A percentile compares a stretch with the other conserved stretches of the same genome.
These are phyloP conservation scores for Machaerirhynchus nigripectus DNA, from an alignment of 2,113 vertebrate species.

Conservation along the genomic window DNA sequence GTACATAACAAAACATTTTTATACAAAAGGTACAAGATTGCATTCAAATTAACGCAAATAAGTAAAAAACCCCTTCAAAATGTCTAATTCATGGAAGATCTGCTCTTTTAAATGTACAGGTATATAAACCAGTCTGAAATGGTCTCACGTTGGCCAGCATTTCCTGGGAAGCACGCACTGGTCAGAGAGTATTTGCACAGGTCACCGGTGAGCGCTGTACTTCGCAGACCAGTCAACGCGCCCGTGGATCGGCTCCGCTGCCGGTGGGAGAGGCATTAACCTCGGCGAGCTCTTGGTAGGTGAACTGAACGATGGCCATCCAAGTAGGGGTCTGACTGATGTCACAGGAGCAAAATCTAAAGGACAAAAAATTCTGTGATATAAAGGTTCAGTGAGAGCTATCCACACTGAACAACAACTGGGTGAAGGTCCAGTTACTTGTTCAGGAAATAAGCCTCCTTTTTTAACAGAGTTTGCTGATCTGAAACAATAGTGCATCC, in stretches of 20 bases:
- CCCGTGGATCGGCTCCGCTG: constrained; percentile 82
- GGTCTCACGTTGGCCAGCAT: neutral
- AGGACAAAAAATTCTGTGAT: neutral
- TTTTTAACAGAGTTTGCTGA: neutral
- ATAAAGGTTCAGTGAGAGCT: neutral
- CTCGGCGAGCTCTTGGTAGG: constrained; percentile 78
- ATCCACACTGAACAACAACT: neutral
- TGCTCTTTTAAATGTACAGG: neutral
- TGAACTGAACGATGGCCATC: constrained; percentile 70
- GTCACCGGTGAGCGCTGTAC: constrained; percentile 83
- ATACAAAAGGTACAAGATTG: constrained; percentile 69
- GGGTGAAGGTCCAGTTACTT: neutral
- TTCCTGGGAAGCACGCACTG: neutral
- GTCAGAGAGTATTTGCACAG: accelerated
- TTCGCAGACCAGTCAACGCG: constrained; percentile 91
- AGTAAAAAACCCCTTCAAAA: constrained; percentile 58
- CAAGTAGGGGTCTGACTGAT: constrained; percentile 76
- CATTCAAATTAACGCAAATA: constrained; percentile 66
- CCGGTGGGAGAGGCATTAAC: constrained; percentile 71
- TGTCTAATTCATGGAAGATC: constrained; percentile 20
- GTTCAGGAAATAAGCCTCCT: neutral
- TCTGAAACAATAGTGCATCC: neutral
- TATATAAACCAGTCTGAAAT: neutral
- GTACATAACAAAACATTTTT: constrained; percentile 74
- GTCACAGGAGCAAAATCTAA: constrained; percentile 88